Conservation (phyloP, 1,140 invertebrate species). For the Ganaspis sp. region DNA sequence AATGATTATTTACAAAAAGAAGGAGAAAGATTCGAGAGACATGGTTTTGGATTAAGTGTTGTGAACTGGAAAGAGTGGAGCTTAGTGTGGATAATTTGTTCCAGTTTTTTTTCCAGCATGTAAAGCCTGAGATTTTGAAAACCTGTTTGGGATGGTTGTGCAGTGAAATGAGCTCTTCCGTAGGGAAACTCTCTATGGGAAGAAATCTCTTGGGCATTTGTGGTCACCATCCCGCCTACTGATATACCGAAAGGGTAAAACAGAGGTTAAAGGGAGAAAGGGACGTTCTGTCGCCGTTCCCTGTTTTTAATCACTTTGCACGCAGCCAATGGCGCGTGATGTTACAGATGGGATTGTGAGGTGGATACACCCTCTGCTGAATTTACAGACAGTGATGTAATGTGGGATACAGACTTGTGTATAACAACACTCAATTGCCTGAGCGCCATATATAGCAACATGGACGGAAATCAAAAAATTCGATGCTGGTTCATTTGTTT, state of each 20-base stretch:
- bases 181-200: neutral
- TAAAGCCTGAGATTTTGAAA: conserved; percentile 1
- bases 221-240: conserved; percentile 20
- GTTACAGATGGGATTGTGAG: conserved; percentile 28
- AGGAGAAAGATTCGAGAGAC: too few relatives aligned
- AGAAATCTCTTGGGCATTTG: conserved; percentile 20
- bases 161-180: neutral
- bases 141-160: conserved; percentile 21
- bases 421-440: conserved; percentile 26
- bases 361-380: conserved; percentile 18
- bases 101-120: too few relatives aligned
- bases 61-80: too few relatives aligned
- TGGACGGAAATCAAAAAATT: conserved; percentile 26
- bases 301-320: conserved; percentile 46
- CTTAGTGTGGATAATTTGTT: too few relatives aligned
- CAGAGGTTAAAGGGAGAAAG: neutral
- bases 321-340: conserved; percentile 35
- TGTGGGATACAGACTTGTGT: conserved; percentile 28
- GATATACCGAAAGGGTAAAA: conserved; percentile 14
- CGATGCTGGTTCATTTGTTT: conserved; percentile 16
- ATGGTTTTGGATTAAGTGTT: too few relatives aligned
- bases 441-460: neutral
- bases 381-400: conserved; percentile 31
- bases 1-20: too few relatives aligned
- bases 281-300: conserved; percentile 1